These are phyloP conservation scores for Phymastichus coffea DNA, from an alignment of 1,140 invertebrate genomes.

Conservation along the genomic window DNA sequence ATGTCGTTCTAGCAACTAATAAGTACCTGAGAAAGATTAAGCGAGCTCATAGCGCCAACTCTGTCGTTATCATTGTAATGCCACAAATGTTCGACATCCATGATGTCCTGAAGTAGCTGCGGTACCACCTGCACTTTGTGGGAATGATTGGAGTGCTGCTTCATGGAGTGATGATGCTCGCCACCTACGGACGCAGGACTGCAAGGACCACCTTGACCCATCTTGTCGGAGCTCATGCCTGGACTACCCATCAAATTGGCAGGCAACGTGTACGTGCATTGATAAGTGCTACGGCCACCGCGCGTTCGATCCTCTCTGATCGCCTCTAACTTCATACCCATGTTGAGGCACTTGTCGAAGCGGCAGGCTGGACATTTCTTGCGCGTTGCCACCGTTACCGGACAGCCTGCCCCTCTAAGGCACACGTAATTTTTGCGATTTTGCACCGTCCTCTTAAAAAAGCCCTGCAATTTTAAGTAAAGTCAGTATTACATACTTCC, in stretches of 20 bases:
- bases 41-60: conserved; percentile 26
- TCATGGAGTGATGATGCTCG: conserved; percentile 40
- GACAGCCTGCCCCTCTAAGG: conserved; percentile 85
- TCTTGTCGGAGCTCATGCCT: conserved; percentile 28
- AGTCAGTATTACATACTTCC: neutral
- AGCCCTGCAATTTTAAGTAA: conserved; percentile 70
- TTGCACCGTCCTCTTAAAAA: conserved; percentile 97
- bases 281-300: conserved; percentile 93
- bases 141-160: conserved; percentile 54
- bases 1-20: too few species aligned
- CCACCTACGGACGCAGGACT: conserved; percentile 49
- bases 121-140: conserved; percentile 52
- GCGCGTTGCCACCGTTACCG: conserved; percentile 86
- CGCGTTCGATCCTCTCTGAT: conserved; percentile 92
- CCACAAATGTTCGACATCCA: conserved; percentile 93
- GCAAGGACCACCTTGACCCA: conserved; percentile 40
- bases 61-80: conserved; percentile 75
- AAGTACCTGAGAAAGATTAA: conserved; percentile 19
- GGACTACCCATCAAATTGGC: conserved; percentile 61
- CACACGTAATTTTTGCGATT: conserved; percentile 97
- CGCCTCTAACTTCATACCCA: conserved; percentile 97
- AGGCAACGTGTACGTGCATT: conserved; percentile 85
- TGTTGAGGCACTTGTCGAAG: conserved; percentile 94
- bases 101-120: conserved; percentile 75
- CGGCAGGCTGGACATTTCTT: conserved; percentile 97